Evolutionary conservation across 2,888 invertebrate genomes (phyloP).

Genomic region (Polyommatus iphigenia): DNA sequence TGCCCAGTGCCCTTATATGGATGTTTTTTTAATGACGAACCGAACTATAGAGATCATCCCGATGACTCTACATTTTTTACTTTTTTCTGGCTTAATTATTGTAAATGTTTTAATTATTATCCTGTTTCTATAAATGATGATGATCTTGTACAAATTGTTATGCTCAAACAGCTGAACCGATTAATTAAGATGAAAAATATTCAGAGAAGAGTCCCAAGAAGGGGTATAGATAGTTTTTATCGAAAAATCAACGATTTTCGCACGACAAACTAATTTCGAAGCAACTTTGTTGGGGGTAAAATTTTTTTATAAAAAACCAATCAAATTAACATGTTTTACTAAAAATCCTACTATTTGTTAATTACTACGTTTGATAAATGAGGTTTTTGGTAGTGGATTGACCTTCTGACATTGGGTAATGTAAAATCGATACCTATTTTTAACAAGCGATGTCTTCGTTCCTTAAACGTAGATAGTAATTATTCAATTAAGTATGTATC

Average conservation of each 20-base stretch:
- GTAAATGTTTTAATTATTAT: neutral
- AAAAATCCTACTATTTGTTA: neutral
- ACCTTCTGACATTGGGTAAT: conserved; percentile 7
- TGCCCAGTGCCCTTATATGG: conserved; percentile 6
- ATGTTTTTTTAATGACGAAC: neutral
- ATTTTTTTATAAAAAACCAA: neutral
- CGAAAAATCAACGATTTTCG: neutral
- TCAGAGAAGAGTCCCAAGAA: neutral
- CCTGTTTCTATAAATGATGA: neutral
- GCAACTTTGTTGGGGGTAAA: neutral
- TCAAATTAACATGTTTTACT: neutral
- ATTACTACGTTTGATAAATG: neutral
- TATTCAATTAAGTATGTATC: too few relatives aligned
- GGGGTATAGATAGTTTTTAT: neutral
- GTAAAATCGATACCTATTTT: neutral
- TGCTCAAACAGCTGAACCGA: too few relatives aligned
- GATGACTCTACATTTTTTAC: neutral
- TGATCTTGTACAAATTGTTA: too few relatives aligned
- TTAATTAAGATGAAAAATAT: too few relatives aligned
- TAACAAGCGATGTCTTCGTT: neutral
- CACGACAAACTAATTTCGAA: neutral
- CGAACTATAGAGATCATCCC: neutral
- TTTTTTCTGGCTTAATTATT: too few relatives aligned
- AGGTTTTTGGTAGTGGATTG: neutral
- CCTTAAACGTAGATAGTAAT: neutral